phyloP scores from a whole-genome alignment of 2,888 invertebrate species.

The Nasonia oneida region DNA sequence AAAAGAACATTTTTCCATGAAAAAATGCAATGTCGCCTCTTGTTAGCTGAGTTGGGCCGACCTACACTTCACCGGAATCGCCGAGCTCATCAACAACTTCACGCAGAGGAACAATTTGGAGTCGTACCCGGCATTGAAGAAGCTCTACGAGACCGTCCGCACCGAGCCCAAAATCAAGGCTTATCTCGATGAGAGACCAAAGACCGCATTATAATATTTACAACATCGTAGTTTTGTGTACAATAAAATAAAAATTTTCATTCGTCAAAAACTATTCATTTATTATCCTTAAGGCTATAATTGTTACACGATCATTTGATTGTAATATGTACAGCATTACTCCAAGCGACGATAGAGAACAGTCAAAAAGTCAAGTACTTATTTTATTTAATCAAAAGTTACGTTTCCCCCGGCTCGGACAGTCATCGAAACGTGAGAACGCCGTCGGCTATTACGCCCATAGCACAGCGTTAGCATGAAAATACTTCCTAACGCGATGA shows the following conservation, averaged over 20 bases:
- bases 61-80: constrained; percentile 76
- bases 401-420: neutral
- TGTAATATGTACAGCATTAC: constrained; percentile 3
- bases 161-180: too few relatives aligned
- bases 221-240: too few relatives aligned
- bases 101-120: constrained; percentile 73
- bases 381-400: neutral
- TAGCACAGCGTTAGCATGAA: neutral
- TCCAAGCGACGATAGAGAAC: neutral
- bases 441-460: neutral
- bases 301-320: neutral
- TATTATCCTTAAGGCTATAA: neutral
- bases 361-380: neutral
- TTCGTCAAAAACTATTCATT: neutral
- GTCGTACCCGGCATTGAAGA: constrained; percentile 78
- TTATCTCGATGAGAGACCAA: too few relatives aligned
- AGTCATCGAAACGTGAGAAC: neutral
- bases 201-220: too few relatives aligned
- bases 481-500: neutral
- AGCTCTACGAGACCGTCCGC: constrained; percentile 76
- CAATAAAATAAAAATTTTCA: too few relatives aligned
- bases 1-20: too few relatives aligned
- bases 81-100: constrained; percentile 73
- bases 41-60: constrained; percentile 80
- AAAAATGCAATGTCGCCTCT: constrained; percentile 29